Evolutionary conservation across 23 tunicate genomes (phyloP).

Genomic region (Corella eumyota): DNA sequence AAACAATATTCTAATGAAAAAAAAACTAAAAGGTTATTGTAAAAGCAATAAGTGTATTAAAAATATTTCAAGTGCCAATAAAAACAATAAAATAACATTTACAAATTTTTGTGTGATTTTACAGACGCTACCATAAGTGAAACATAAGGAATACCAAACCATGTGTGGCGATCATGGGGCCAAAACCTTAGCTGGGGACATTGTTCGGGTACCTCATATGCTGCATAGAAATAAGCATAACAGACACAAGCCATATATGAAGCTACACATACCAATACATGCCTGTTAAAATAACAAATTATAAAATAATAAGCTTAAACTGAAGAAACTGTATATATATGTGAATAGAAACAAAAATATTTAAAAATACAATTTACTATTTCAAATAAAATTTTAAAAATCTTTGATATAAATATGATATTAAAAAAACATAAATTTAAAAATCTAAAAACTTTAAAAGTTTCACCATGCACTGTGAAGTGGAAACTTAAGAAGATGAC

Average conservation of each 20-base stretch:
- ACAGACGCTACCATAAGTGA: slow-evolving; percentile 30
- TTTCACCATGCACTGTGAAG: slow-evolving; percentile 81
- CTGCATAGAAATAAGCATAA: slow-evolving; percentile 78
- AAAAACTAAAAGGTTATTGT: too few species aligned
- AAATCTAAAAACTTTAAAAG: background rate
- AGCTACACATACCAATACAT: slow-evolving; percentile 62
- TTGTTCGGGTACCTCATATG: slow-evolving; percentile 74
- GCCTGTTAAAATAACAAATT: slow-evolving; percentile 51
- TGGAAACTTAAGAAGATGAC: slow-evolving; percentile 53
- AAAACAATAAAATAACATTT: background rate
- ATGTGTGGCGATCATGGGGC: slow-evolving; percentile 61
- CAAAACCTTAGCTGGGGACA: slow-evolving; percentile 60
- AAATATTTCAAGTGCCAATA: background rate
- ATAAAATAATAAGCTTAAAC: background rate
- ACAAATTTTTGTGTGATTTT: slow-evolving; percentile 18
- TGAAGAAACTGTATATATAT: too few species aligned
- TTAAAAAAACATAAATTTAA: background rate
- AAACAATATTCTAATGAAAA: too few species aligned
- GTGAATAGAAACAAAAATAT: too few species aligned
- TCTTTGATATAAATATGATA: too few species aligned
- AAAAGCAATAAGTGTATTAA: background rate
- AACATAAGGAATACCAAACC: slow-evolving; percentile 94
- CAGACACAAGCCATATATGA: slow-evolving; percentile 88
- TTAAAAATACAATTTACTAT: too few species aligned
- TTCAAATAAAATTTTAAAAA: too few species aligned